Base-by-base conservation (phyloP, 2,888 invertebrate species). In the Neria commutata region DNA sequence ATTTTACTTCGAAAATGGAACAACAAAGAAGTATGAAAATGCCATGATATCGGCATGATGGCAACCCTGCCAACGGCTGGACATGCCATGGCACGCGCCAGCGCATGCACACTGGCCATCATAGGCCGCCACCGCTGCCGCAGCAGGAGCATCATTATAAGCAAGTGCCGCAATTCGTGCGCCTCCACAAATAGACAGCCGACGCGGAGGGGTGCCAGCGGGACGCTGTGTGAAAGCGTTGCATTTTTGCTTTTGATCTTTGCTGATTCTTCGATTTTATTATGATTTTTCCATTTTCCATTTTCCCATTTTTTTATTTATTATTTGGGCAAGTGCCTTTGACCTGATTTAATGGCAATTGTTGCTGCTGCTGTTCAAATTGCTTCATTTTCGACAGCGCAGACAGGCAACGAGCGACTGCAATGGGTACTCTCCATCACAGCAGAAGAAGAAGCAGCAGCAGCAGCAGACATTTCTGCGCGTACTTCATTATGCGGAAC, bases 271-370 rank as follows among this genome's bases (percentile, higher is more conserved):
- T 42, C 26, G 10, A 26, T 25, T 6, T 42, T 10, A 23, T 24
- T 19, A 48, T 33, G 26, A 26, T n/a, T 23, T 16, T n/a, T 33
- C 45, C 14, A 26, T 23, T 51, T 24, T 45, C n/a, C 16, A 24
- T 42, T 26, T 19, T 53, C 46, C n/a, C 2, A 26, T 10, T 6
- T 19, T 42, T 21, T 8, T 40, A 19, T 10, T 52, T 54, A n/a
- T n/a, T n/a, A n/a, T n/a, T n/a, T n/a, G n/a, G n/a, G n/a, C n/a
- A n/a, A n/a, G n/a, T 67, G 69, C 71, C 70, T 68, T 71, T 71
- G 72, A 73, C 71, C 72, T 73, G 73, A 72, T 72, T 72, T 70
- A 69, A 71, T 72, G 17, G 11, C 16, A 17, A 67, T 69, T 69
- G 68, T 69, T 70, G 69, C 67, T 72, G n/a, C 73, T 72, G 70